Percentiles rank a stretch among this genome's conserved stretches.
phyloP scores from a whole-genome alignment of 2,113 vertebrate species.

The Lepus timidus region DNA sequence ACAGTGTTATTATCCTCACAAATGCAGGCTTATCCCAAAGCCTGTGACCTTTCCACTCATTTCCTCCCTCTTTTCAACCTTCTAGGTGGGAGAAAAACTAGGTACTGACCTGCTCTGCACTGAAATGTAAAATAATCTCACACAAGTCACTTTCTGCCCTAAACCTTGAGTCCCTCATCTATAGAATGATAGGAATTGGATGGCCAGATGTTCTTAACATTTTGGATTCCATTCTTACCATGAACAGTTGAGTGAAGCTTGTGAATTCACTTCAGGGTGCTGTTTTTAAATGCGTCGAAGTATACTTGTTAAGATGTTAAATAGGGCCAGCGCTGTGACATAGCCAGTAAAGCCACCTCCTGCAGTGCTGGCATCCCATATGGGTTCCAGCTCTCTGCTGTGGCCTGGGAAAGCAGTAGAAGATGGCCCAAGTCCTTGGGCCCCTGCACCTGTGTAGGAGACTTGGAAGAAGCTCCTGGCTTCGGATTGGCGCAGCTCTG shows the following conservation, averaged over 20 bases:
- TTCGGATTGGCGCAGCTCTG: too few relatives aligned
- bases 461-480: too few relatives aligned
- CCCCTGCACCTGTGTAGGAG: too few relatives aligned
- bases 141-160: not conserved
- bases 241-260: not conserved
- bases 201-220: not conserved
- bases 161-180: not conserved
- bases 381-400: too few relatives aligned
- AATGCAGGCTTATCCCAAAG: not conserved
- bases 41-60: not conserved
- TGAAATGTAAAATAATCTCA: not conserved
- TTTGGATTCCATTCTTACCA: not conserved
- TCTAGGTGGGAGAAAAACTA: not conserved
- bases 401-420: too few relatives aligned
- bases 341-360: too few relatives aligned
- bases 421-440: too few relatives aligned
- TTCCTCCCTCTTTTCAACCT: not conserved
- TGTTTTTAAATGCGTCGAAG: not conserved
- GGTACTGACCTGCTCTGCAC: not conserved
- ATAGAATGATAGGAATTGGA: not conserved
- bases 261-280: not conserved
- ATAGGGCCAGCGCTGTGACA: too few relatives aligned
- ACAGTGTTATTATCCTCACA: not conserved
- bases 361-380: too few relatives aligned
- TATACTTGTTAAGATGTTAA: not conserved